phyloP scores from a whole-genome alignment of 2,888 invertebrate species.

The Crepidodera aurea region DNA sequence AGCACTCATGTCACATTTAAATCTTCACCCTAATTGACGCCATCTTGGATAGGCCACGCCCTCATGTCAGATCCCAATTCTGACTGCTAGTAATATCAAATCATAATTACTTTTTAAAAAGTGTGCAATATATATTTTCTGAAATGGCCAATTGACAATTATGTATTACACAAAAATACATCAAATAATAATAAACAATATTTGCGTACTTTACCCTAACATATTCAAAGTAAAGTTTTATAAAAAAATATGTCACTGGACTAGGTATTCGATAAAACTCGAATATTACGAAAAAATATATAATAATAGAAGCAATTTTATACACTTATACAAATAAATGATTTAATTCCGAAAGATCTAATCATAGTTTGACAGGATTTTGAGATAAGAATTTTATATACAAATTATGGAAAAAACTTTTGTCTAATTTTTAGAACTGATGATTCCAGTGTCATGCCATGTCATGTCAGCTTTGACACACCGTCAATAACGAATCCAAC shows the following conservation, averaged over 20 bases:
- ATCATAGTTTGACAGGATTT: too few relatives aligned
- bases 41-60: too few relatives aligned
- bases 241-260: slow-evolving; percentile 53
- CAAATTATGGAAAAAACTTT: too few relatives aligned
- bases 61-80: too few relatives aligned
- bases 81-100: too few relatives aligned
- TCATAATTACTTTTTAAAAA: background rate
- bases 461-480: too few relatives aligned
- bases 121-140: background rate
- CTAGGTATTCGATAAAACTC: slow-evolving; percentile 59
- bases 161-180: background rate
- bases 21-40: too few relatives aligned
- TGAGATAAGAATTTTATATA: too few relatives aligned
- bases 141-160: slow-evolving; percentile 18
- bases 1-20: too few relatives aligned
- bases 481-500: too few relatives aligned
- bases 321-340: slow-evolving; percentile 34
- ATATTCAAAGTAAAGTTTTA: slow-evolving; percentile 41
- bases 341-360: background rate
- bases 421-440: too few relatives aligned
- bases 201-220: slow-evolving; percentile 2
- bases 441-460: too few relatives aligned
- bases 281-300: slow-evolving; percentile 45
- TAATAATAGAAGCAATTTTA: slow-evolving; percentile 30
- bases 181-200: slow-evolving; percentile 15